Evolutionary conservation across 1,140 invertebrate genomes (phyloP).

Genomic region (Drosophila novamexicana): DNA sequence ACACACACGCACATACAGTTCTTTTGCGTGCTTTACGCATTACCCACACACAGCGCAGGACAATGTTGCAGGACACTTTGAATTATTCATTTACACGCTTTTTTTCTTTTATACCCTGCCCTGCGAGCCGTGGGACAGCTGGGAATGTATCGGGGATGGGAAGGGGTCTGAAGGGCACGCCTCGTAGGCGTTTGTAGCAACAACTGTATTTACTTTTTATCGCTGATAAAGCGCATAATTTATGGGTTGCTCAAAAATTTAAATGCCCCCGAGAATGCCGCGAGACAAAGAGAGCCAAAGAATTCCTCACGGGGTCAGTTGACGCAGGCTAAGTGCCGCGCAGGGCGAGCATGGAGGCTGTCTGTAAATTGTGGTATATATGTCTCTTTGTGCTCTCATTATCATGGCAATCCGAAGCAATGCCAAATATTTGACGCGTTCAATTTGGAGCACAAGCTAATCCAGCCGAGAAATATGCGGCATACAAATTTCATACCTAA

Average conservation of each 20-base stretch:
- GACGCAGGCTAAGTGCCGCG: not conserved
- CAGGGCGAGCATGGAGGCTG: not conserved
- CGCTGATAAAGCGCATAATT: conserved; percentile 83
- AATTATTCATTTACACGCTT: conserved; percentile 79
- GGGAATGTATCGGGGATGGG: not conserved
- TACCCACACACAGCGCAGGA: conserved; percentile 61
- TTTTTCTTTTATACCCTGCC: conserved; percentile 30
- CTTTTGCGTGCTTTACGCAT: conserved; percentile 82
- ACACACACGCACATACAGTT: conserved; percentile 31
- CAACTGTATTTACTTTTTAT: conserved; percentile 83
- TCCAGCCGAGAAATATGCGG: conserved; percentile 1
- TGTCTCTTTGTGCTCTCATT: conserved; percentile 13
- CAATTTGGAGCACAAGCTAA: not conserved
- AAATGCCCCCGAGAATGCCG: conserved; percentile 77
- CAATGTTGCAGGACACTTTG: conserved; percentile 80
- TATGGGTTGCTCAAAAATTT: conserved; percentile 80
- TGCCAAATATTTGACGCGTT: conserved; percentile 30
- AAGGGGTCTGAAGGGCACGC: conserved; percentile 23
- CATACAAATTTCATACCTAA: conserved; percentile 6
- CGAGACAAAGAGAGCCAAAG: conserved; percentile 60
- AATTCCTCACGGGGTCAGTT: conserved; percentile 46
- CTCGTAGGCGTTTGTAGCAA: conserved; percentile 77
- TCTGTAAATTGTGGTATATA: conserved; percentile 1
- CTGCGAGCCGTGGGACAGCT: conserved; percentile 60
- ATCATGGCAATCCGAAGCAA: conserved; percentile 20